Evolutionary conservation across 2,888 invertebrate species (phyloP), one percentile per base, ranked within the genome.

Genomic region (Microplitis manilae): DNA sequence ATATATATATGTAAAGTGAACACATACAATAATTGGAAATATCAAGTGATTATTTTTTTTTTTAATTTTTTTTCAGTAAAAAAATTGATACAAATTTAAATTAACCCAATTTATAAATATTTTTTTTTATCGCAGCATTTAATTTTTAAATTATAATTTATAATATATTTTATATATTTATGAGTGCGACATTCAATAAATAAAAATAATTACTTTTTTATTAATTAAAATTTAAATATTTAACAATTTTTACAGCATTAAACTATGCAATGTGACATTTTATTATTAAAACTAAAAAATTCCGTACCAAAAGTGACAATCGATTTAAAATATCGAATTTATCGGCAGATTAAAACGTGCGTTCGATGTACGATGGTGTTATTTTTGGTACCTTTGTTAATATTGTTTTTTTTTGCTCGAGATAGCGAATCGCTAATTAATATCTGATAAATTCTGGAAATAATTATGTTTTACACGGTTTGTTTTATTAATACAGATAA

Each of bases 1-100:
- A 5, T 50, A 50, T 50, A 50, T 30, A 30, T 30, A 50, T 50
- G 50, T 13, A 17, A 20, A 59, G 71, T 67, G 72, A 72, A 76
- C 76, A 76, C 76, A 76, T 76, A 76, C 72, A 76, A 76, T 72
- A 76, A 76, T 76, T 50, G 71, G 68, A 64, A 70, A 68, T 50
- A 59, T 76, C 61, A 62, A 77, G 64, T 41, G 69, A 13, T 50
- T 13, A 50, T 8, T 50, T 50, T 13, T 13, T 50, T 50, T 50
- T 13, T 13, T 13, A 50, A 50, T 13, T 50, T 50, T 50, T 50
- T 50, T 50, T 50, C 50, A 20, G 73, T 76, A 76, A 73, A 73
- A 71, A 73, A 73, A 69, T 65, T 13, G 8, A 50, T 64, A 72
- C 67, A 73, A 60, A 73, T 73, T 61, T 62, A 38, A 76, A 71